Evolutionary conservation across 1,140 invertebrate species (phyloP).

Genomic region (Zaprionus africanus): DNA sequence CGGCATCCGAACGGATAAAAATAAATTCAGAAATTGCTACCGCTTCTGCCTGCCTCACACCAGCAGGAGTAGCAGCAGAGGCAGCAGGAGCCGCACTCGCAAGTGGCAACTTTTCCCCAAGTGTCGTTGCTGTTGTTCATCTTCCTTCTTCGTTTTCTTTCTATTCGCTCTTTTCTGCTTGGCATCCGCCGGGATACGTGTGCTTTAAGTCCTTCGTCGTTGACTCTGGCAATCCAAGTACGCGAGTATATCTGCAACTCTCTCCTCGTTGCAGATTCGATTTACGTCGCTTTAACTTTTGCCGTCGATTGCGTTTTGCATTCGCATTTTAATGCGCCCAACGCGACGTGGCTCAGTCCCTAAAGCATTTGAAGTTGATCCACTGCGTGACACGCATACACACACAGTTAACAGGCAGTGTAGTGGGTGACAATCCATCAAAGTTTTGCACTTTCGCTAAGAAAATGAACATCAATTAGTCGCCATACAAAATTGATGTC

Average conservation of each 20-base stretch:
- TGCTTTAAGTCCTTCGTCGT: conserved; percentile 29
- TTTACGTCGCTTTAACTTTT: conserved; percentile 78
- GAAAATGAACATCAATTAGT: conserved; percentile 78
- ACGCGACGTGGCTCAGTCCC: conserved; percentile 31
- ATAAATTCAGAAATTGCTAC: conserved; percentile 82
- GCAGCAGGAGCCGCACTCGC: conserved; percentile 8
- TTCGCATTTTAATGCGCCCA: conserved; percentile 36
- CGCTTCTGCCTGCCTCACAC: conserved; percentile 53
- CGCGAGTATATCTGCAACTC: conserved; percentile 51
- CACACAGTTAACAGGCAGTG: neutral
- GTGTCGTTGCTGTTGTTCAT: conserved; percentile 50
- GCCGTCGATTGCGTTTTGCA: conserved; percentile 42
- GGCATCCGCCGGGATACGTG: conserved; percentile 11
- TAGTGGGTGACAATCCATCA: conserved; percentile 57
- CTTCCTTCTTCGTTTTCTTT: conserved; percentile 9
- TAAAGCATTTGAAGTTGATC: conserved; percentile 50
- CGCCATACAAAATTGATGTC: conserved; percentile 59
- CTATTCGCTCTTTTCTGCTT: conserved; percentile 18
- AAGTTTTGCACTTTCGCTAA: conserved; percentile 28
- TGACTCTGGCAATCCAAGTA: conserved; percentile 12
- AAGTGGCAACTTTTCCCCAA: conserved; percentile 69
- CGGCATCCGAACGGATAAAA: conserved; percentile 75
- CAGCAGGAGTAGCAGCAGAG: neutral
- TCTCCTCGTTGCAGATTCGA: conserved; percentile 58
- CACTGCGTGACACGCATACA: conserved; percentile 21